Evolutionary conservation across 2,797 vertebrate genomes (phyloP).

Genomic region (Enteromius treurensis): DNA sequence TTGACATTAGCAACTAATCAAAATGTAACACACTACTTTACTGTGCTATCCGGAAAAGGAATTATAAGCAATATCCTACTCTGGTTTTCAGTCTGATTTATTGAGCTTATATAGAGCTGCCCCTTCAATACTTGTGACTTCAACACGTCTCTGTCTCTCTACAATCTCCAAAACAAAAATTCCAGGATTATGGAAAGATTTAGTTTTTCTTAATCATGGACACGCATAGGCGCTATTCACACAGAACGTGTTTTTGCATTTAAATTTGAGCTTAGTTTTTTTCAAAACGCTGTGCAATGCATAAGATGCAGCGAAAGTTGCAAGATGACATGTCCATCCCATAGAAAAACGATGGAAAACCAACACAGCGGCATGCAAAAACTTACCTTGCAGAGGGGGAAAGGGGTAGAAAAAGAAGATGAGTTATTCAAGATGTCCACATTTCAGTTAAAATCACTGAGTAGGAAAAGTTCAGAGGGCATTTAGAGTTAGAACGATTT

Average conservation of each 20-base stretch:
- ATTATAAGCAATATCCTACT: too few species aligned
- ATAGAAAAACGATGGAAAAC: not conserved
- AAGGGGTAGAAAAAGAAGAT: not conserved
- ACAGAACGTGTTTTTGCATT: too few species aligned
- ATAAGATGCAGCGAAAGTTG: too few species aligned
- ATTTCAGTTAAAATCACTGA: not conserved
- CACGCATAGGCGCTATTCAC: too few species aligned
- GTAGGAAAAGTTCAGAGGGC: conserved; percentile 10
- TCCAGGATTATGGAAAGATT: not conserved
- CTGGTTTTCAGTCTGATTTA: too few species aligned
- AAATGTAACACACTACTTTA: too few species aligned
- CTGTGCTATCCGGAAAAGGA: too few species aligned
- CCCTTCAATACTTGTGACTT: not conserved
- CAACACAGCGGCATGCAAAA: not conserved
- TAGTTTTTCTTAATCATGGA: not conserved
- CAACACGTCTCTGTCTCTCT: not conserved
- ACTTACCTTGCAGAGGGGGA: not conserved
- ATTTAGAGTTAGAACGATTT: conserved; percentile 13
- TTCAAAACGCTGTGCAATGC: too few species aligned
- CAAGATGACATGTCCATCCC: not conserved
- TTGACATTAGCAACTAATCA: too few species aligned
- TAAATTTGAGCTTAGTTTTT: too few species aligned
- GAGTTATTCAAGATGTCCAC: not conserved
- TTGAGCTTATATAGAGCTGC: not conserved
- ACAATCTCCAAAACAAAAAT: not conserved